Evolutionary conservation across 2,888 invertebrate genomes (phyloP).

Genomic region (Meiosimyza decipiens): DNA sequence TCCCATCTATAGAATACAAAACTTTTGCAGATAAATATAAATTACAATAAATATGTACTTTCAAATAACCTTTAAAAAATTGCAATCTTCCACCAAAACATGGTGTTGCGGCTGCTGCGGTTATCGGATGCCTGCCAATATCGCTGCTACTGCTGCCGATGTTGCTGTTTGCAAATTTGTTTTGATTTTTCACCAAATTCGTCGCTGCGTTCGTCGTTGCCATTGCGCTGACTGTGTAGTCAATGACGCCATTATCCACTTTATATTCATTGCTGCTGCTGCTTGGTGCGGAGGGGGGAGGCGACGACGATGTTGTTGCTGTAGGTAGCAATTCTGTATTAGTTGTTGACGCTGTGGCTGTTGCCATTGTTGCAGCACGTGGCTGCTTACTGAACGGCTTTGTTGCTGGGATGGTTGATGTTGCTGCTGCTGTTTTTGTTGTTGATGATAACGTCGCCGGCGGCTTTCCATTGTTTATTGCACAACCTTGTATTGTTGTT

Average conservation of each 20-base stretch:
- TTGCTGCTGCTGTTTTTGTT: slow-evolving; percentile 37
- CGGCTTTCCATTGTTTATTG: slow-evolving; percentile 34
- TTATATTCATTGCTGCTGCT: slow-evolving; percentile 25
- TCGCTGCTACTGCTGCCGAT: slow-evolving; percentile 49
- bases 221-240: slow-evolving; percentile 52
- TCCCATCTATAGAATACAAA: slow-evolving; percentile 77
- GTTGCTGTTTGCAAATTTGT: slow-evolving; percentile 36
- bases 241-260: slow-evolving; percentile 52
- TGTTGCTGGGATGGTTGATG: slow-evolving; percentile 34
- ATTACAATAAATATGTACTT: too few species aligned
- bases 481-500: slow-evolving; percentile 41
- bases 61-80: slow-evolving; percentile 65
- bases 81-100: slow-evolving; percentile 64
- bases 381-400: too few species aligned
- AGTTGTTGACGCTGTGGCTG: slow-evolving; percentile 42
- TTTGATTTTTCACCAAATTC: slow-evolving; percentile 37
- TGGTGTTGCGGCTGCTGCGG: slow-evolving; percentile 48
- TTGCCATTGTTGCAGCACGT: slow-evolving; percentile 46
- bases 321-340: slow-evolving; percentile 26
- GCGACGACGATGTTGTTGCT: slow-evolving; percentile 28
- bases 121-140: slow-evolving; percentile 59
- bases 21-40: background rate
- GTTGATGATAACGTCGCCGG: slow-evolving; percentile 31
- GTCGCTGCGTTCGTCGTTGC: slow-evolving; percentile 37
- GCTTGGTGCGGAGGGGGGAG: slow-evolving; percentile 11